Evolutionary conservation across 2,888 invertebrate species (phyloP).

Genomic region (Agrenia bidenticulata): DNA sequence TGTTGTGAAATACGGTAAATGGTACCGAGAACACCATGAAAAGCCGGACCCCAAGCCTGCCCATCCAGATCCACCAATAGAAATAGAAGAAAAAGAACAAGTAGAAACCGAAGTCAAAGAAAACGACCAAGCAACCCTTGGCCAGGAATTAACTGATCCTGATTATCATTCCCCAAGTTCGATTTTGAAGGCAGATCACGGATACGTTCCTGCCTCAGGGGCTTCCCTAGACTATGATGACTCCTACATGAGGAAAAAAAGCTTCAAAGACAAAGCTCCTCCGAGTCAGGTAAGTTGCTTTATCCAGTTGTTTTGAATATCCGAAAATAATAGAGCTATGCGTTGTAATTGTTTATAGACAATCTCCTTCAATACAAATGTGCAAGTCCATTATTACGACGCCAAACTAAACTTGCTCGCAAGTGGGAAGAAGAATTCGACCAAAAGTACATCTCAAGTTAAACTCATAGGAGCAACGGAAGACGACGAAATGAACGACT

Average conservation of each 20-base stretch:
- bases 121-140: too few species aligned
- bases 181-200: conserved; percentile 31
- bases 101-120: neutral
- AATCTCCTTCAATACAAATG: conserved; percentile 36
- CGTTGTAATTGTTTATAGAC: conserved; percentile 14
- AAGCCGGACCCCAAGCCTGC: neutral
- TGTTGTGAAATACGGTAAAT: conserved; percentile 15
- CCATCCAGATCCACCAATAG: conserved; percentile 4
- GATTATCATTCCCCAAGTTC: conserved; percentile 21
- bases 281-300: neutral
- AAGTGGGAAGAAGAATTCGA: neutral
- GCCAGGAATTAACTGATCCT: neutral
- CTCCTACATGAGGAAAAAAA: neutral
- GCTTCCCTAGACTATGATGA: conserved; percentile 23
- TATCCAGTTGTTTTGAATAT: neutral
- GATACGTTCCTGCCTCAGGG: conserved; percentile 30
- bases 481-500: too few species aligned
- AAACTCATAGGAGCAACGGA: too few species aligned
- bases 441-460: too few species aligned
- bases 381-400: conserved; percentile 39
- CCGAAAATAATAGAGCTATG: neutral
- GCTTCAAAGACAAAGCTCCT: neutral
- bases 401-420: neutral
- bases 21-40: conserved; percentile 25
- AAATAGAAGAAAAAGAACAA: neutral